Conservation (phyloP, 2,888 invertebrate genomes). For the Drosophila paramelanica region DNA sequence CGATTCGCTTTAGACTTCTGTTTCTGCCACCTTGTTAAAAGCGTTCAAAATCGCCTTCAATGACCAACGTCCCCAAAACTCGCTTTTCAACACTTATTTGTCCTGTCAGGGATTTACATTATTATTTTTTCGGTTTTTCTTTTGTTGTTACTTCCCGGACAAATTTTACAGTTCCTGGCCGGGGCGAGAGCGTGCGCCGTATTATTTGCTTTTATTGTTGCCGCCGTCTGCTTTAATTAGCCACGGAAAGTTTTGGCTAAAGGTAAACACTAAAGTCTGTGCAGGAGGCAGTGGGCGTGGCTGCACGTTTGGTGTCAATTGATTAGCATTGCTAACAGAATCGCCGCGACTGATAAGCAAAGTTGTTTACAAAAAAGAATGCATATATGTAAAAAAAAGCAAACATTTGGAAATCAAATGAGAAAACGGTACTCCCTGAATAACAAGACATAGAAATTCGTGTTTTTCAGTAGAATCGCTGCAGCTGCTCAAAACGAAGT, state of each 20-base stretch:
- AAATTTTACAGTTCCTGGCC: constrained; percentile 26
- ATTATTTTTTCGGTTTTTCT: constrained; percentile 9
- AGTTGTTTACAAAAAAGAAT: constrained; percentile 8
- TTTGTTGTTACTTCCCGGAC: constrained; percentile 37
- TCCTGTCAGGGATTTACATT: background rate
- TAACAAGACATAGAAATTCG: constrained; percentile 20
- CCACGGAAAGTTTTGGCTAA: constrained; percentile 26
- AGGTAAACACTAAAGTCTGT: constrained; percentile 24
- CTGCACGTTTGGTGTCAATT: constrained; percentile 11
- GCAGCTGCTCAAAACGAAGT: constrained; percentile 21
- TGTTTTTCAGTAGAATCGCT: constrained; percentile 2
- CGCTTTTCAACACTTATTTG: constrained; percentile 8
- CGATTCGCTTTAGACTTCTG: constrained; percentile 42
- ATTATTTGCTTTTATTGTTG: constrained; percentile 25
- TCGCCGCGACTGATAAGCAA: constrained; percentile 23
- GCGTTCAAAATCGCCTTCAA: constrained; percentile 57
- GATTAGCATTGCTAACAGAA: constrained; percentile 58
- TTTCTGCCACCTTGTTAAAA: constrained; percentile 67
- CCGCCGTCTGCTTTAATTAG: constrained; percentile 46
- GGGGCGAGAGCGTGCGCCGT: constrained; percentile 3
- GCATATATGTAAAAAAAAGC: background rate
- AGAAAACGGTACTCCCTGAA: constrained; percentile 50
- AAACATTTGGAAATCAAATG: constrained; percentile 54
- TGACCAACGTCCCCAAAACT: constrained; percentile 7
- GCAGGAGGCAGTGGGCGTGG: background rate